Evolutionary conservation across 2,888 invertebrate genomes (phyloP).

Genomic region (Eudemis profundana): DNA sequence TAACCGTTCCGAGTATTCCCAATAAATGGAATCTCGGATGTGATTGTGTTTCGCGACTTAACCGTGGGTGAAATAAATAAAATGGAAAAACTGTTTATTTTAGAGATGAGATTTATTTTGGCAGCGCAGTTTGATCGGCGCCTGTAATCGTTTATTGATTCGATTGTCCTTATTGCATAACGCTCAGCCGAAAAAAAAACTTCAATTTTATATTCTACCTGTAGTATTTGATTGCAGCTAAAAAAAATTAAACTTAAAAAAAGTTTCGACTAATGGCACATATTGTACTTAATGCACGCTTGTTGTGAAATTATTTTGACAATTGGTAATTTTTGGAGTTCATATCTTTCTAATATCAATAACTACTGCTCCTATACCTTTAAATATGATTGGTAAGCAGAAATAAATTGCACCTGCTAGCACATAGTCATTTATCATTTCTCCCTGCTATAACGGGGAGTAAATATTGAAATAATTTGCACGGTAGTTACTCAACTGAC

Average conservation of each 20-base stretch:
- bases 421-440: slow-evolving; percentile 1
- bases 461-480: slow-evolving; percentile 19
- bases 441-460: slow-evolving; percentile 4
- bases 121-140: slow-evolving; percentile 10
- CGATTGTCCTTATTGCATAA: slow-evolving; percentile 9
- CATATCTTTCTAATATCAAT: no score
- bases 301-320: no score
- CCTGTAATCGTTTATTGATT: slow-evolving; percentile 25
- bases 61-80: slow-evolving; percentile 31
- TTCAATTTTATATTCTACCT: no score
- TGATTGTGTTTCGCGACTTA: slow-evolving; percentile 24
- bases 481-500: slow-evolving; percentile 17
- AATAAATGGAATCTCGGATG: slow-evolving; percentile 17
- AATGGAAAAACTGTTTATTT: slow-evolving; percentile 36
- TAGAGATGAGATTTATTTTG: slow-evolving; percentile 39
- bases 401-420: slow-evolving; percentile 15
- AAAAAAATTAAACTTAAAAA: no score
- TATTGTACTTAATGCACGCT: no score
- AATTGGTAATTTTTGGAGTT: no score
- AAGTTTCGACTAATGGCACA: no score
- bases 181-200: slow-evolving; percentile 5
- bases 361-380: no score
- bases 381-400: slow-evolving; percentile 10
- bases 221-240: no score
- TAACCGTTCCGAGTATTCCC: slow-evolving; percentile 2